phyloP scores from a whole-genome alignment of 2,888 invertebrate genomes.

The Vandiemenella viatica region DNA sequence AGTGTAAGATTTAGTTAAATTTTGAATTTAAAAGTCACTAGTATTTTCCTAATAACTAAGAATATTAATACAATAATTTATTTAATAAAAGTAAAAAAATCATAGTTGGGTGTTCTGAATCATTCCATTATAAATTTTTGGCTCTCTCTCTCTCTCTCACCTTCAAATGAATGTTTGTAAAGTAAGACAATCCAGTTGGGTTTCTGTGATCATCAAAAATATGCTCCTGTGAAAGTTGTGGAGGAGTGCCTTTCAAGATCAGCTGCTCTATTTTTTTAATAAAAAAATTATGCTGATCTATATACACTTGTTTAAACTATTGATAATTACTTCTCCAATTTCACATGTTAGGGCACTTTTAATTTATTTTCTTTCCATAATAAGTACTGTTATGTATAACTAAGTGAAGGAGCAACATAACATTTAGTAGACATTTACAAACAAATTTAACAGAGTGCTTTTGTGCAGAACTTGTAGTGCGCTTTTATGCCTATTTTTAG shows the following conservation, averaged over 20 bases:
- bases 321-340: neutral
- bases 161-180: neutral
- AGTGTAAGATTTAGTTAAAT: no score
- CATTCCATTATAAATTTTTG: neutral
- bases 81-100: no score
- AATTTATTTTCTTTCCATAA: neutral
- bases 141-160: neutral
- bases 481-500: no score
- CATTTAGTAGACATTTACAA: no score
- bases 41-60: no score
- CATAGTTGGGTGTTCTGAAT: neutral
- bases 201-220: no score
- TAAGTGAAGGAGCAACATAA: no score
- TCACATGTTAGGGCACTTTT: neutral
- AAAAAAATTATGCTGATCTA: neutral
- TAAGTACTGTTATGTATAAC: neutral
- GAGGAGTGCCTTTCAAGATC: neutral
- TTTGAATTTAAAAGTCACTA: no score
- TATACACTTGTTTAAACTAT: neutral
- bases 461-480: no score
- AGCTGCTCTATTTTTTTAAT: neutral
- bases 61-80: no score
- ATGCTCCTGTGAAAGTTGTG: no score
- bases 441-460: no score
- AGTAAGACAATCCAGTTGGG: neutral